Evolutionary conservation across 1,140 invertebrate genomes (phyloP).

Genomic region (Cepaea nemoralis): DNA sequence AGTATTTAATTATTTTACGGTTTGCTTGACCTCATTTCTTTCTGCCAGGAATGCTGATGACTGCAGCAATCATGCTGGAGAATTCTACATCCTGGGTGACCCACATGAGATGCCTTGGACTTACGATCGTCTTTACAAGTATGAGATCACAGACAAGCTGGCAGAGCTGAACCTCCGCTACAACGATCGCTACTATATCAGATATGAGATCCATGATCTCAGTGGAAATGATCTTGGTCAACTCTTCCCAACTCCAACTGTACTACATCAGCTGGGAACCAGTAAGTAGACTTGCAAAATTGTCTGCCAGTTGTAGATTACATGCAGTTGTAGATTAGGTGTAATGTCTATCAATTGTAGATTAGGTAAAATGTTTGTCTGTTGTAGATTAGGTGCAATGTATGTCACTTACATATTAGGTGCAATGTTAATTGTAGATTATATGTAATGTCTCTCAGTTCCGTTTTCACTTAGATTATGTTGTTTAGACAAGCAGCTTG

Average conservation of each 20-base stretch:
- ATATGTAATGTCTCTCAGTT: too few relatives aligned
- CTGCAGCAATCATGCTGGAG: conserved; percentile 37
- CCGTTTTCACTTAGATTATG: too few relatives aligned
- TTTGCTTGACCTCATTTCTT: too few relatives aligned
- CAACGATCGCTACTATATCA: conserved; percentile 37
- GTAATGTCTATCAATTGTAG: too few relatives aligned
- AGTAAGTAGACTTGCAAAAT: conserved; percentile 24
- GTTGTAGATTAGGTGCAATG: too few relatives aligned
- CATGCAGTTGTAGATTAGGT: too few relatives aligned
- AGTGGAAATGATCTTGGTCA: not conserved
- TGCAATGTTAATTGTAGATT: too few relatives aligned
- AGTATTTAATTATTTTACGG: too few relatives aligned
- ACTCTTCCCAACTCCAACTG: conserved; percentile 29
- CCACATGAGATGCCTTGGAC: conserved; percentile 48
- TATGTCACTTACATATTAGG: too few relatives aligned
- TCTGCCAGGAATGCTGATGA: not conserved
- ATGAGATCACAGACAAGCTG: conserved; percentile 46
- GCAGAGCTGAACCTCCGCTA: conserved; percentile 29
- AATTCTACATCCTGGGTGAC: conserved; percentile 51
- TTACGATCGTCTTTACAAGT: conserved; percentile 48
- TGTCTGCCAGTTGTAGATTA: too few relatives aligned
- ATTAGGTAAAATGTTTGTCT: too few relatives aligned
- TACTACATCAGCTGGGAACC: conserved; percentile 30
- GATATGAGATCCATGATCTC: conserved; percentile 36
- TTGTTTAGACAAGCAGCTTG: too few relatives aligned